Evolutionary conservation across 2,113 vertebrate species (phyloP).

Genomic region (Amia ocellicauda): DNA sequence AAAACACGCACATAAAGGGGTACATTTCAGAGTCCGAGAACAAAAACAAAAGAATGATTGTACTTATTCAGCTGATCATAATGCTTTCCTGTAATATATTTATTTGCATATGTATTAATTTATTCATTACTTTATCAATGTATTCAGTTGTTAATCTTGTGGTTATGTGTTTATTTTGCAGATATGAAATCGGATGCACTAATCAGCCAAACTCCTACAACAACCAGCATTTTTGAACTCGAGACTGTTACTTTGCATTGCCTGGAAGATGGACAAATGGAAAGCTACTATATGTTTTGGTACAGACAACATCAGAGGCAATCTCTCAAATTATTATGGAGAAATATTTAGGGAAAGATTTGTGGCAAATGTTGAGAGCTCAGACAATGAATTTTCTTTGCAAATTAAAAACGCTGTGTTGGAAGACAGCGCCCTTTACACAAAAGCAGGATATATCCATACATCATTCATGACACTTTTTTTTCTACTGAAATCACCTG

Average conservation of each 20-base stretch:
- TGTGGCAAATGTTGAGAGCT: background rate
- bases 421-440: slow-evolving; percentile 1
- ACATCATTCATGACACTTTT: too few species aligned
- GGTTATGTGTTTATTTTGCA: background rate
- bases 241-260: background rate
- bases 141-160: too few species aligned
- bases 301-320: background rate
- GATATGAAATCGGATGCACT: background rate
- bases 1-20: too few species aligned
- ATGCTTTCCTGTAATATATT: too few species aligned
- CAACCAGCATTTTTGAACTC: background rate
- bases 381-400: background rate
- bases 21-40: too few species aligned
- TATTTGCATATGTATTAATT: too few species aligned
- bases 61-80: too few species aligned
- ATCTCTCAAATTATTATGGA: background rate
- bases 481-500: too few species aligned
- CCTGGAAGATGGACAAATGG: background rate
- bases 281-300: slow-evolving; percentile 8
- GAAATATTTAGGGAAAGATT: background rate
- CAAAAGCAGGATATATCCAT: too few species aligned
- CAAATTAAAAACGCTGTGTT: background rate
- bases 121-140: too few species aligned
- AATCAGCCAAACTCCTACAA: background rate
- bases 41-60: too few species aligned